These are phyloP conservation scores for Chaetodon trifasciatus DNA, from an alignment of 2,797 vertebrate species.

Conservation along the genomic window DNA sequence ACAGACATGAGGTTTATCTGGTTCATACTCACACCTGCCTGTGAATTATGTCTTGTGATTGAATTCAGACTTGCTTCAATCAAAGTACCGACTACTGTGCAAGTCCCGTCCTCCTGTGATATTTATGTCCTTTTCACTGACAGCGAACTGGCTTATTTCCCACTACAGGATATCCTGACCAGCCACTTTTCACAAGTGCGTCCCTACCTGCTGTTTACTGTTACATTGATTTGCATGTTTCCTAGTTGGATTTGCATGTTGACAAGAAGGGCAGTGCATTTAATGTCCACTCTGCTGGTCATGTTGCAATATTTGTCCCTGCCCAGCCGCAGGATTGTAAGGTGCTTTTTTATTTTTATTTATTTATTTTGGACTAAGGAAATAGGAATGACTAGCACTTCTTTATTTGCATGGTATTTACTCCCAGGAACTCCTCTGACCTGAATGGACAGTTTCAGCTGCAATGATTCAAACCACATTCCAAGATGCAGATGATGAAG, in stretches of 20 bases:
- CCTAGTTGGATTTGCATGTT: neutral
- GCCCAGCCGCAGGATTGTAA: neutral
- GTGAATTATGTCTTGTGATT: neutral
- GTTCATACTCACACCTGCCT: constrained; percentile 1
- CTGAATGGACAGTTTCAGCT: neutral
- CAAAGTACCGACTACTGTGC: neutral
- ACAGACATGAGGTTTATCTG: constrained; percentile 4
- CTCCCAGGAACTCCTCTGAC: too few species aligned
- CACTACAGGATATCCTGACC: neutral
- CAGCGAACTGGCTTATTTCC: neutral
- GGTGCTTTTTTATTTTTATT: too few species aligned
- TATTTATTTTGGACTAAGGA: neutral
- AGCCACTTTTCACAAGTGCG: neutral
- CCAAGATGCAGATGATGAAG: neutral
- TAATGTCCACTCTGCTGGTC: neutral
- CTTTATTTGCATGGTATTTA: neutral
- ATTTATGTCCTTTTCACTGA: neutral
- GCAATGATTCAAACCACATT: neutral
- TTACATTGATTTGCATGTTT: neutral
- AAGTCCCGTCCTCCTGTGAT: neutral
- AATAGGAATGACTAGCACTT: neutral
- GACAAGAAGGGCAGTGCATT: neutral
- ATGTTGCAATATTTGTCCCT: neutral
- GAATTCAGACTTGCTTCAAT: neutral
- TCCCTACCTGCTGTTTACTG: neutral